Evolutionary conservation across 2,113 vertebrate species (phyloP).

Genomic region (Siniperca chuatsi): DNA sequence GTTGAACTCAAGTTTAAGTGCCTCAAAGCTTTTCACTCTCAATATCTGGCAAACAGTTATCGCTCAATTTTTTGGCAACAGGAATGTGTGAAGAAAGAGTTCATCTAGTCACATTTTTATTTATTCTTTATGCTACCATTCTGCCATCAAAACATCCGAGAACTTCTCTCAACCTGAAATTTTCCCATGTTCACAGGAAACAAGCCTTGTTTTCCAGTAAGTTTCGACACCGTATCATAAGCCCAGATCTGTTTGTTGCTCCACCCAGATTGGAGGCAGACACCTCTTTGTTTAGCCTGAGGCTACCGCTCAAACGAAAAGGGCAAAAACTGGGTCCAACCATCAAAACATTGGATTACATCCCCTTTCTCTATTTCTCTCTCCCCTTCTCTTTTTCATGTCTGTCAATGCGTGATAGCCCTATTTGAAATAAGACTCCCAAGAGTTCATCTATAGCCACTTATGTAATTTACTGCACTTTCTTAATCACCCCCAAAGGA

Average conservation of each 20-base stretch:
- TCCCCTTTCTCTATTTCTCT: constrained; percentile 18
- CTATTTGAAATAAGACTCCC: constrained; percentile 59
- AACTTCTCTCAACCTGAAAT: not conserved
- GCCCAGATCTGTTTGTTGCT: constrained; percentile 50
- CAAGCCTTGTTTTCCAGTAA: constrained; percentile 31
- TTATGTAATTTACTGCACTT: constrained; percentile 63
- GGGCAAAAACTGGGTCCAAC: constrained; percentile 28
- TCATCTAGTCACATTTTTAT: not conserved
- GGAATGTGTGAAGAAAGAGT: not conserved
- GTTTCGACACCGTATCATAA: constrained; percentile 43
- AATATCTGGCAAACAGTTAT: constrained; percentile 13
- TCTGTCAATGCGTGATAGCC: constrained; percentile 44
- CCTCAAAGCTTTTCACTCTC: constrained; percentile 43
- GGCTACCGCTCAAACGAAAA: constrained; percentile 46
- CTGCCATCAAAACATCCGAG: not conserved
- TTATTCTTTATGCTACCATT: not conserved
- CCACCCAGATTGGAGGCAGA: constrained; percentile 50
- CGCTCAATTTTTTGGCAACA: not conserved
- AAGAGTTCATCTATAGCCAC: constrained; percentile 51
- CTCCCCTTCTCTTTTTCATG: constrained; percentile 33
- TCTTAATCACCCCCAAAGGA: constrained; percentile 58
- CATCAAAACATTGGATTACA: constrained; percentile 47
- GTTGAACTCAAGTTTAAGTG: constrained; percentile 56
- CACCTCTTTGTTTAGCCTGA: constrained; percentile 71
- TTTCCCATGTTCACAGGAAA: constrained; percentile 18